Conservation (phyloP, 2,888 invertebrate species). For the Phyto melanocephala region DNA sequence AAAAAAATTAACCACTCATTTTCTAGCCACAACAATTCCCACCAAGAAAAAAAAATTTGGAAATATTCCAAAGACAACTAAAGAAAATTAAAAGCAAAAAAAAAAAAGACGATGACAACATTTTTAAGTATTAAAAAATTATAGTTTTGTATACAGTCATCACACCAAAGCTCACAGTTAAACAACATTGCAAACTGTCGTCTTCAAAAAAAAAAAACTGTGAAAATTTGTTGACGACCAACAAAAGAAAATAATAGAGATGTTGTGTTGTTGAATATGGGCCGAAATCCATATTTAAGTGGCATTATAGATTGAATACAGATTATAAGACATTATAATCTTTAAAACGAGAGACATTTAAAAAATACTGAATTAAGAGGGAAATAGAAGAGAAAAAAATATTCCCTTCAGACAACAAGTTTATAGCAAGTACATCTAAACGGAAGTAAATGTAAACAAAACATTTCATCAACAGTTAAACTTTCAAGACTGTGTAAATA, state of each 20-base stretch:
- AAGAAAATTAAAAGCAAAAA: background rate
- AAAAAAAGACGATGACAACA: background rate
- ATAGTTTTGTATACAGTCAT: too few relatives aligned
- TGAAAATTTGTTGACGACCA: conserved; percentile 50
- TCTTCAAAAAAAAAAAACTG: background rate
- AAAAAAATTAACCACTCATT: conserved; percentile 26
- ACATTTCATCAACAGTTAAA: conserved; percentile 7
- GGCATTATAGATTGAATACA: conserved; percentile 53
- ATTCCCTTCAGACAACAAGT: too few relatives aligned
- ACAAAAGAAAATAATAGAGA: conserved; percentile 18
- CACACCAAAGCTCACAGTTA: background rate
- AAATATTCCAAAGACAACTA: conserved; percentile 36
- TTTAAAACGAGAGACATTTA: background rate
- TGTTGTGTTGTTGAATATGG: conserved; percentile 40
- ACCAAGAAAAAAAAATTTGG: conserved; percentile 31
- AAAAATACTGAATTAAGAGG: background rate
- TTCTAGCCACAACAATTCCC: conserved; percentile 16
- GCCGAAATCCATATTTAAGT: conserved; percentile 55
- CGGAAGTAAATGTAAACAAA: conserved; percentile 1
- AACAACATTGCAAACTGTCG: background rate
- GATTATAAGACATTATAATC: conserved; percentile 34
- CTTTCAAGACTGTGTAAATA: too few relatives aligned
- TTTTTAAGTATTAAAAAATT: too few relatives aligned
- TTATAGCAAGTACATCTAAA: background rate
- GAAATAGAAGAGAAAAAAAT: background rate